Base-by-base conservation (phyloP, 2,113 vertebrate species). In the Muscicapa adusta region DNA sequence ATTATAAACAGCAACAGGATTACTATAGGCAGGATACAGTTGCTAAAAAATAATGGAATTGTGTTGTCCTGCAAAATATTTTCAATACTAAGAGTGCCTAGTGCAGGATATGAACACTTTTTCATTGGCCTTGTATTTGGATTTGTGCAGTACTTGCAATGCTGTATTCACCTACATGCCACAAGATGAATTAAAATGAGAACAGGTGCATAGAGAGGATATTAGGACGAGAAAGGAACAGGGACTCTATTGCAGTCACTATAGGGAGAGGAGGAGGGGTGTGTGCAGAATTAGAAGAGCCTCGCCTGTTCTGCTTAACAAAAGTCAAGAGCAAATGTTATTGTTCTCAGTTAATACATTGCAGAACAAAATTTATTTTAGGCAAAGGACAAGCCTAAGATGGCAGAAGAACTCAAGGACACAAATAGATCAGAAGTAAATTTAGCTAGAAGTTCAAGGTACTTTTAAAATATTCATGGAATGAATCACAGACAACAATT, bases 391-490 rank as follows among this genome's bases (percentile, higher is more conserved):
- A 83, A 91, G 47, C 51, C 38, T 70, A 73, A 89, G 87, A 84
- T 1, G 12, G 43, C 40, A 75, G n/a, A 67, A 90, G 53, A 88
- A 72, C 43, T 57, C 79, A 90, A 75, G 75, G 78, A 40, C 62
- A 65, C 18, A 72, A 93, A 78, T 18, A 88, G 73, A 74, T 78
- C 43, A 74, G 57, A 75, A 90, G 77, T 71, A 81, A 79, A 88
- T 92, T 53, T 72, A 83, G 71, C 79, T 85, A 63, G 50, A 85
- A 88, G 54, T 76, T 93, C 79, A 93, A 63, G 45, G 67, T 73
- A 61, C 54, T 40, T 85, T 85, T 85, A 88, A 93, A 92, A 90
- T 93, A 90, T 73, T 88, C 28, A 72, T 65, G 60, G n/a, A 57
- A 72, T 82, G 65, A 93, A 87, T 77, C 47, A 77, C n/a, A 65